Evolutionary conservation across 2,888 invertebrate species (phyloP), one percentile per base, ranked within the genome.

Genomic region (Osmoderma eremita): DNA sequence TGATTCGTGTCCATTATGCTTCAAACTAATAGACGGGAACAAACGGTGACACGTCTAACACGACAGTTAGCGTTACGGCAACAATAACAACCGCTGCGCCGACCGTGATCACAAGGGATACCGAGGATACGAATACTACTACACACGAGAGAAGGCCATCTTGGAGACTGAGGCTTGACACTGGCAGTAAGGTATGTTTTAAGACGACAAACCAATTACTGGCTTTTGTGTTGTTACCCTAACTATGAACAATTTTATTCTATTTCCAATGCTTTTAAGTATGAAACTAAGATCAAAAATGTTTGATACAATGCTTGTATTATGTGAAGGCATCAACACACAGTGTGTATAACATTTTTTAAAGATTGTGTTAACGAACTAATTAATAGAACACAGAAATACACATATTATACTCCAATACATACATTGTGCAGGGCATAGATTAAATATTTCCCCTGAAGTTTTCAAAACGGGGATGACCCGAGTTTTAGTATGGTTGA

Each of bases 81-180:
- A 86, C 86, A 77, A 86, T 86, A 82, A 84, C 86, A 76, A 84
- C 84, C 71, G 85, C 85, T 74, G 83, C 83, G 73, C 86, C 85
- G 70, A 85, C 84, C 48, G 76, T 77, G 48, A 75, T 76, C 63
- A 77, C 78, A 58, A 75, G 68, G 63, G 66, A 64, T 24, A 70
- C 65, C 20, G 77, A 77, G 67, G 74, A 78, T 42, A 72, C 71
- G 36, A 70, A 71, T 10, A 78, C 84, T 73, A 78, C 84, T 73
- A 78, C 83, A 74, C 86, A 86, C 75, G 95, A 95, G 83, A 88
- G 94, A 75, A 90, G 95, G 79, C 95, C 95, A 45, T 95, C 95
- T 76, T 95, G 95, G 95, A 90, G 95, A 82, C 88, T 95, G 78
- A 90, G 92, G 82, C 91, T 94, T 84, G 94, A 95, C 87, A 80